Percentiles rank a stretch among this genome's conserved stretches.
These are phyloP conservation scores for Sternotherus odoratus DNA, from an alignment of 2,797 vertebrate species.

Conservation along the genomic window DNA sequence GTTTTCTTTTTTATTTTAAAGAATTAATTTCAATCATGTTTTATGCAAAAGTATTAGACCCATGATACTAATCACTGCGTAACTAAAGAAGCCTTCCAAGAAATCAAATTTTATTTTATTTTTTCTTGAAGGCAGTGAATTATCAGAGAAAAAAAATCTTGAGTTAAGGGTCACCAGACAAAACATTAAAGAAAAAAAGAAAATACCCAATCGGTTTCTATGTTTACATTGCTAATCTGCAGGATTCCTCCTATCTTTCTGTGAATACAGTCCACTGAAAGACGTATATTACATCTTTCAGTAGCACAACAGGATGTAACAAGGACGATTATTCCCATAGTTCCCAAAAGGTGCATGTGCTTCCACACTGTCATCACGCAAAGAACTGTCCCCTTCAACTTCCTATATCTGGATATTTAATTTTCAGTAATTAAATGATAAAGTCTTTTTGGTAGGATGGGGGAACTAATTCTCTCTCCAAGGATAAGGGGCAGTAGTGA, in stretches of 20 bases:
- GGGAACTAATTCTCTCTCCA: background rate
- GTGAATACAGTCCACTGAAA: background rate
- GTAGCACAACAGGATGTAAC: background rate
- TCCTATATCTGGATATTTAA: background rate
- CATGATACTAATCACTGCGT: background rate
- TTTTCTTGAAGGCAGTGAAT: background rate
- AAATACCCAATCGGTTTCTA: background rate
- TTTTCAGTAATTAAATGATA: background rate
- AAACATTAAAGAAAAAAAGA: no score
- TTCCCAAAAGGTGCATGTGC: background rate
- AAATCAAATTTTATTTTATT: background rate
- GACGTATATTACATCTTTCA: background rate
- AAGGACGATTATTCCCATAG: background rate
- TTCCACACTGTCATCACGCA: background rate
- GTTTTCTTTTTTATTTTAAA: background rate
- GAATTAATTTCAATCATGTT: background rate
- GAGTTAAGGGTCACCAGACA: background rate
- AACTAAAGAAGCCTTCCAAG: background rate
- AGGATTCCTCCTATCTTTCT: background rate
- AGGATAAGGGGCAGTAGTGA: background rate
- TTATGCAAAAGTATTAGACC: background rate
- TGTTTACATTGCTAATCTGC: background rate
- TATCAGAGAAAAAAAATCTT: background rate
- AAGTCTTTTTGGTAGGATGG: background rate
- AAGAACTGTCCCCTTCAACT: background rate